Evolutionary conservation across 1,140 invertebrate species (phyloP).

Genomic region (Druon quercuslanigerum): DNA sequence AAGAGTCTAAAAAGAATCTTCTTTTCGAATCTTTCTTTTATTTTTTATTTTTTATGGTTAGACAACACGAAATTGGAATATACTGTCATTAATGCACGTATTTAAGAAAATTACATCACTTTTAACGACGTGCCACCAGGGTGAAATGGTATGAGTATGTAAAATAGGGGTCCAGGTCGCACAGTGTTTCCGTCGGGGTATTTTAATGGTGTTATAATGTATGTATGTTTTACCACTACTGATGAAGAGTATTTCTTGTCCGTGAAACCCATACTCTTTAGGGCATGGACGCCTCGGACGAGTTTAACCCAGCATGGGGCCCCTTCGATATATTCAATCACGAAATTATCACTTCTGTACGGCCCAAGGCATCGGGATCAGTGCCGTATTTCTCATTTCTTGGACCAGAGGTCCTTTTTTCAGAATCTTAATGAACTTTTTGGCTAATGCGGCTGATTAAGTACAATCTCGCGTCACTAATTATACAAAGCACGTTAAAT

Average conservation of each 20-base stretch:
- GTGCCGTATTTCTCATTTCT: constrained; percentile 44
- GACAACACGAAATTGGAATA: too few relatives aligned
- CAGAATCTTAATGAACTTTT: constrained; percentile 41
- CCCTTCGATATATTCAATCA: constrained; percentile 74
- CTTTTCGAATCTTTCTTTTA: neutral
- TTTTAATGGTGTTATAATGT: constrained; percentile 74
- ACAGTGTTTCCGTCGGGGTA: constrained; percentile 58
- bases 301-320: constrained; percentile 69
- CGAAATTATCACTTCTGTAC: constrained; percentile 75
- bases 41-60: neutral
- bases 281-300: constrained; percentile 61
- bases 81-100: neutral
- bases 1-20: too few relatives aligned
- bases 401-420: constrained; percentile 36
- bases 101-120: constrained; percentile 25
- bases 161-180: constrained; percentile 47
- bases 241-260: constrained; percentile 30
- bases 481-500: constrained; percentile 29
- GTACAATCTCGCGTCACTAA: constrained; percentile 34
- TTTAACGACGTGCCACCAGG: constrained; percentile 4
- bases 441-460: constrained; percentile 34
- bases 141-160: constrained; percentile 38
- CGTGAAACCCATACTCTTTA: constrained; percentile 31
- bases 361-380: constrained; percentile 43
- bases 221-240: constrained; percentile 70